Percentiles rank a stretch among this genome's conserved stretches.
phyloP scores from a whole-genome alignment of 2,797 vertebrate genomes.

The Simalia tracyae region DNA sequence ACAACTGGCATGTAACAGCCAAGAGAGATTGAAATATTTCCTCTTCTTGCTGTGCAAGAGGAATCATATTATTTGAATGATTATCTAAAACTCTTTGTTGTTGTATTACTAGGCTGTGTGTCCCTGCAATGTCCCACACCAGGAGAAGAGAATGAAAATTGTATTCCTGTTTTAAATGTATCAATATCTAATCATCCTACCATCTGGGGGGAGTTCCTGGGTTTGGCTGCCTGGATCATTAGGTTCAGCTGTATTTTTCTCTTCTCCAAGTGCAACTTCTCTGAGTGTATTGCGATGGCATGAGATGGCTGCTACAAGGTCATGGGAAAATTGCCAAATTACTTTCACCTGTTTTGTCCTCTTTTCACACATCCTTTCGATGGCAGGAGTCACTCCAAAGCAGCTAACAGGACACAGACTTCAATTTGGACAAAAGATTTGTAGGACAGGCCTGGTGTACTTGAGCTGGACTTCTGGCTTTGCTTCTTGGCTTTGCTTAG shows the following conservation, averaged over 20 bases:
- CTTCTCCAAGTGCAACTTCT: background rate
- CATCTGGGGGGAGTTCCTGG: background rate
- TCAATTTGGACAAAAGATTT: background rate
- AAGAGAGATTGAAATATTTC: background rate
- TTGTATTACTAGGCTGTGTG: background rate
- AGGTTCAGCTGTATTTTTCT: background rate
- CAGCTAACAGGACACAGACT: background rate
- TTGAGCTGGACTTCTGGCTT: background rate
- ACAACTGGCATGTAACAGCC: background rate
- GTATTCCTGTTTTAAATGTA: background rate
- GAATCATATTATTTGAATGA: background rate
- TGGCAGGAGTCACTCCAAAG: background rate
- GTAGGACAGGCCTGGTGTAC: background rate
- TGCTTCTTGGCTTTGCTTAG: background rate
- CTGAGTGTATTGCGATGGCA: background rate
- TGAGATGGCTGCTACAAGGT: background rate
- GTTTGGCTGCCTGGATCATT: background rate
- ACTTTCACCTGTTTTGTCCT: background rate
- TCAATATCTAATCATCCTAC: constrained; percentile 8
- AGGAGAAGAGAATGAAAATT: constrained; percentile 4
- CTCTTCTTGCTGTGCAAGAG: background rate
- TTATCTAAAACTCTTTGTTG: constrained; percentile 6
- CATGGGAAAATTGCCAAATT: background rate
- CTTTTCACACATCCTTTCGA: background rate
- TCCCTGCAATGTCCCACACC: background rate